Base-by-base conservation (phyloP, 2,797 vertebrate species). In the Sebastes alutus region DNA sequence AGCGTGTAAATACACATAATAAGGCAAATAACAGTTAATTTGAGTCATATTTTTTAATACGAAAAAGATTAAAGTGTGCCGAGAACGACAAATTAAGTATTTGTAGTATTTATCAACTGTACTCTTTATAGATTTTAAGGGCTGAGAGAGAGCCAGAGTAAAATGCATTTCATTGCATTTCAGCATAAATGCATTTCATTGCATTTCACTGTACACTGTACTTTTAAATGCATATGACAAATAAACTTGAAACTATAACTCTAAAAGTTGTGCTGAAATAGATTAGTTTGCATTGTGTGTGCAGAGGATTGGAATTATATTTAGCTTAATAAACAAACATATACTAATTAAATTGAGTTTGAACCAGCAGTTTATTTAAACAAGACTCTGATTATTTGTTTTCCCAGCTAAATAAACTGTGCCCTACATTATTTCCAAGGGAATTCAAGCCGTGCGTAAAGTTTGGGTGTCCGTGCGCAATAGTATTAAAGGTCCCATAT, bases 301-400 rank as follows among this genome's bases (percentile, higher is more conserved):
- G 33, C 56, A 20, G 10, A 1, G 9, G 38, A 9, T 64, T 80
- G 20, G 32, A 65, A 75, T 85, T 81, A 20, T 78, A 84, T 83
- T 75, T 62, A 52, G 2, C 2, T 27, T 16, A n/a, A 42, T 35
- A 65, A 12, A 78, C 79, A 82, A 70, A 87, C 81, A 83, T 6
- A 5, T 23, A 13, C 16, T 81, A 80, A 81, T 89, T 86, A 72
- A 90, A 81, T 32, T 33, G 18, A 54, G 22, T 54, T 56, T 38
- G 22, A 30, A 58, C 38, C 49, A 65, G 35, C 16, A 20, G 75
- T 67, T n/a, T 87, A 83, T 93, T 93, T 85, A 81, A 88, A 78
- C 78, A 83, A 60, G 55, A 4, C 14, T 27, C 7, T 6, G 32
- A 42, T 78, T 89, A 79, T 85, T 89, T 88, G 20, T 88, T 75